Percentiles rank a stretch among this genome's conserved stretches.
These are phyloP conservation scores for Platerodrilus igneus DNA, from an alignment of 2,888 invertebrate species.

Conservation along the genomic window DNA sequence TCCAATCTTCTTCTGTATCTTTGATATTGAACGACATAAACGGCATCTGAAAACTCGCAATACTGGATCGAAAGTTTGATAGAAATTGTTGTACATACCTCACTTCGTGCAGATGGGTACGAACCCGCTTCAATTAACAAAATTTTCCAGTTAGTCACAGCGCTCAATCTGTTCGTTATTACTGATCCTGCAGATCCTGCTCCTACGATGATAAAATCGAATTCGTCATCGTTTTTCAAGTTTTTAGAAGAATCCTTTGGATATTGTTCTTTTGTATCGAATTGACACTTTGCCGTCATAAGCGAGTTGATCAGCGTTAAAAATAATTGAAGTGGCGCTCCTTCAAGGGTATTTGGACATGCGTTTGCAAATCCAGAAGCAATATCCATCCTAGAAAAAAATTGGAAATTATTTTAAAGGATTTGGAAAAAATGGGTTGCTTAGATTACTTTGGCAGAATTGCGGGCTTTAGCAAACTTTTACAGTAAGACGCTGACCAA, in stretches of 20 bases:
- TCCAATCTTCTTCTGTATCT: constrained; percentile 84
- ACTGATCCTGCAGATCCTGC: constrained; percentile 52
- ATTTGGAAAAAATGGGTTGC: too few relatives aligned
- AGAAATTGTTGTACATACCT: constrained; percentile 44
- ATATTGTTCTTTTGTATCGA: constrained; percentile 37
- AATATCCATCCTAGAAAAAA: too few relatives aligned
- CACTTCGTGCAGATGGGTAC: constrained; percentile 53
- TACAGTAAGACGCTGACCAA: too few relatives aligned
- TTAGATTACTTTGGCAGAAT: too few relatives aligned
- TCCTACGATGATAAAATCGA: constrained; percentile 50
- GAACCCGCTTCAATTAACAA: constrained; percentile 42
- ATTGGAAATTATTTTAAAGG: too few relatives aligned
- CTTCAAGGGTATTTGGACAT: constrained; percentile 39
- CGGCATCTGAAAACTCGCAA: constrained; percentile 56
- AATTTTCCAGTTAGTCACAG: constrained; percentile 42
- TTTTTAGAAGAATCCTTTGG: constrained; percentile 30
- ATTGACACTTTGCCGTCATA: constrained; percentile 56
- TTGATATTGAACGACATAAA: constrained; percentile 81
- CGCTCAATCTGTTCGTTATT: constrained; percentile 48
- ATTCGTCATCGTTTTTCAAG: constrained; percentile 52
- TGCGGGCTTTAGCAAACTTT: too few relatives aligned
- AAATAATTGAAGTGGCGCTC: constrained; percentile 52
- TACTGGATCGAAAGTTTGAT: too few relatives aligned
- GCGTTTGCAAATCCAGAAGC: constrained; percentile 5
- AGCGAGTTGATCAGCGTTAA: constrained; percentile 56